Evolutionary conservation across 2,797 vertebrate genomes (phyloP).

Genomic region (Leptodactylus fallax): DNA sequence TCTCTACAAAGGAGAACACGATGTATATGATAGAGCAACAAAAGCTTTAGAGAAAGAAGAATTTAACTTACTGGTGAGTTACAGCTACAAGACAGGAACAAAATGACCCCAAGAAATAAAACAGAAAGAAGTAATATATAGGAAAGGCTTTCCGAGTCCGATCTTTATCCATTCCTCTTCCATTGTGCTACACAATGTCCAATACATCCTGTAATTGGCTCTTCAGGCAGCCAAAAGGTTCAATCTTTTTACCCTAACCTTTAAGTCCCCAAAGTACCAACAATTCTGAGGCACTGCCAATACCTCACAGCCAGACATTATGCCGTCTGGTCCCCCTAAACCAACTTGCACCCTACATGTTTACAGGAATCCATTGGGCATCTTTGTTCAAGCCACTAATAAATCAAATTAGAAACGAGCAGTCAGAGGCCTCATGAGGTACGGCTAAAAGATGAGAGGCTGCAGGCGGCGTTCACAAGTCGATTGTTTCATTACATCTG

Average conservation of each 20-base stretch:
- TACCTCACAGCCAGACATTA: slow-evolving; percentile 34
- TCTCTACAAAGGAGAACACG: neutral
- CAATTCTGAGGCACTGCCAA: neutral
- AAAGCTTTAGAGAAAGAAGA: neutral
- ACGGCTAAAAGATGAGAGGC: slow-evolving; percentile 60
- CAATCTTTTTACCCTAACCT: slow-evolving; percentile 41
- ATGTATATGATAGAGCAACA: neutral
- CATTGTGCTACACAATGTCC: slow-evolving; percentile 4
- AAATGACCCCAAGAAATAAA: slow-evolving; percentile 17
- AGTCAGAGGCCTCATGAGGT: slow-evolving; percentile 59
- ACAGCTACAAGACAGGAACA: neutral
- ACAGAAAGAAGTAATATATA: slow-evolving; percentile 20
- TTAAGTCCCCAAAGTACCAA: slow-evolving; percentile 20
- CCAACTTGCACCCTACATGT: slow-evolving; percentile 30
- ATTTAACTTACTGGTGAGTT: neutral
- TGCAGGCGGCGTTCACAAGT: slow-evolving; percentile 56
- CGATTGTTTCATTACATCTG: slow-evolving; percentile 62
- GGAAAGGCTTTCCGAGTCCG: neutral
- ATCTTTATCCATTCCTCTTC: slow-evolving; percentile 32
- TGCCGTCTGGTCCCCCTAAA: slow-evolving; percentile 35
- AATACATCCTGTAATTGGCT: slow-evolving; percentile 31
- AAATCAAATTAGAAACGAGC: slow-evolving; percentile 63
- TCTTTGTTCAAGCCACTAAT: slow-evolving; percentile 49
- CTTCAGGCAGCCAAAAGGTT: slow-evolving; percentile 33
- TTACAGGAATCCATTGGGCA: slow-evolving; percentile 52